Evolutionary conservation across 2,113 vertebrate genomes (phyloP).

Genomic region (Acanthochromis polyacanthus): DNA sequence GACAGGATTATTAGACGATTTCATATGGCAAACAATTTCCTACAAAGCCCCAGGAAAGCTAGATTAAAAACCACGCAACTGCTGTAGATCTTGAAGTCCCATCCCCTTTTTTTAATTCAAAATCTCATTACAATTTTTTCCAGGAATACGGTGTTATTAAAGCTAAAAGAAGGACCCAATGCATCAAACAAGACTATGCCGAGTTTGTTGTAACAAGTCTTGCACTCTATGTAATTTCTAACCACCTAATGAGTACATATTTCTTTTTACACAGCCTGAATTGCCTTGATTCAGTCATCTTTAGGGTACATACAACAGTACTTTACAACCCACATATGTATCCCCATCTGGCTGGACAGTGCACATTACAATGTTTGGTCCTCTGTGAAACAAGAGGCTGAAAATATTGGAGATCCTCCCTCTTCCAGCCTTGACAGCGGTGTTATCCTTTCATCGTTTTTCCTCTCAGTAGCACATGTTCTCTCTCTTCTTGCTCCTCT

Average conservation of each 20-base stretch:
- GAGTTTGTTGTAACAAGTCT: constrained; percentile 5
- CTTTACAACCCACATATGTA: constrained; percentile 62
- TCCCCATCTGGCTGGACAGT: constrained; percentile 61
- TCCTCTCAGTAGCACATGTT: constrained; percentile 54
- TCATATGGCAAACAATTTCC: constrained; percentile 43
- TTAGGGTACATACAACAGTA: constrained; percentile 35
- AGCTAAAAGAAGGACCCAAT: background rate
- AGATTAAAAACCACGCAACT: constrained; percentile 33
- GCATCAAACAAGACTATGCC: constrained; percentile 13
- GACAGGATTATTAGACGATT: constrained; percentile 6
- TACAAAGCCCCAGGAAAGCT: background rate
- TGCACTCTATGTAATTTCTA: constrained; percentile 17
- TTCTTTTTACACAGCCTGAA: constrained; percentile 19
- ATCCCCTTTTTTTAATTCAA: constrained; percentile 25
- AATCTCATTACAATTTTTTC: constrained; percentile 44
- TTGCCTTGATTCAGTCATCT: constrained; percentile 40
- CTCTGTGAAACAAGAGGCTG: constrained; percentile 43
- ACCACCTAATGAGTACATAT: background rate
- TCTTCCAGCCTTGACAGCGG: constrained; percentile 61
- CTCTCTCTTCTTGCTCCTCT: constrained; percentile 32
- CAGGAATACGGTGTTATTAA: constrained; percentile 10
- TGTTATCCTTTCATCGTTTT: constrained; percentile 54
- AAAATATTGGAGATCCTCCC: constrained; percentile 31
- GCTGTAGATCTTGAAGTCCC: constrained; percentile 6
- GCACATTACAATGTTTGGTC: constrained; percentile 28